Evolutionary conservation across 1,140 invertebrate species (phyloP), one percentile per base, ranked within the genome.

Genomic region (Nephila pilipes): DNA sequence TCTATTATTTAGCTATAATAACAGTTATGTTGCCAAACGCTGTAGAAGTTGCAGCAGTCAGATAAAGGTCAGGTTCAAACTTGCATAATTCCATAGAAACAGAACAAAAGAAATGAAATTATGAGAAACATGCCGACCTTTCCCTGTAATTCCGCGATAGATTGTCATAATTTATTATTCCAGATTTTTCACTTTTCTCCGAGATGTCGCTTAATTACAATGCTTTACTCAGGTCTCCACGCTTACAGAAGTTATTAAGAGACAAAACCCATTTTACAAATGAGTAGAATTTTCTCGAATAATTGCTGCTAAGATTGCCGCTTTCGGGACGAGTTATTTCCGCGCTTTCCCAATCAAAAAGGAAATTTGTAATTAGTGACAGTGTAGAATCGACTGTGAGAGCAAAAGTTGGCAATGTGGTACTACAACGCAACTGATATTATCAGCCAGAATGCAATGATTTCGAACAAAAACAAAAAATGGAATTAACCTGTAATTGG

Each of bases 201-300:
- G 69, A 75, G 32, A 75, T 75, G 69, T 29, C 25, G 3, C 18
- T 14, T 75, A 75, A 75, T 75, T 75, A 75, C 69, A 75, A 18
- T 16, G 69, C 32, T 75, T 36, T 25, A 75, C 25, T 32, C 2
- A 16, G 14, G 18, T 16, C 69, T 75, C 1, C 63, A 18, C 29
- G 46, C 46, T 46, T 0, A 14, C 32, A 32, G 12, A 75, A 75
- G 25, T 75, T 75, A 75, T 75, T 75, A 75, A 75, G 69, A 18
- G 69, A 75, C 29, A 75, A 75, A 75, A 75, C 69, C 36, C 69
- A 75, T 75, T 65, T 65, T 65, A 10, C 63, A 25, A 65, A 65
- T 75, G 69, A 36, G 69, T 36, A 36, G 69, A 75, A 75, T 75
- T 75, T 75, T 36, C 69, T 20, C 69, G 69, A 75, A 75, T 75